Conservation (phyloP, 1,140 invertebrate species). For the Eumaeus atala region DNA sequence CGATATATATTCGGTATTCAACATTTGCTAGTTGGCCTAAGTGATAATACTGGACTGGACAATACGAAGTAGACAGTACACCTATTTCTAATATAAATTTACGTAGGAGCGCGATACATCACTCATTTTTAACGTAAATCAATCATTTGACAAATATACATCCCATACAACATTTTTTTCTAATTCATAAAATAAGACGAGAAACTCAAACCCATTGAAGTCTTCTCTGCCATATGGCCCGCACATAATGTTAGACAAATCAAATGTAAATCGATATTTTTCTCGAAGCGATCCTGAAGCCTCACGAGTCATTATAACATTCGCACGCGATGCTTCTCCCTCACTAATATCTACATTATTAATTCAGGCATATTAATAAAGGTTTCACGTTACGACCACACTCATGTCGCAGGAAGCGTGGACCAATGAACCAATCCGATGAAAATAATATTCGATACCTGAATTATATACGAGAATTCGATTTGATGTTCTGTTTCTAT, state of each 20-base stretch:
- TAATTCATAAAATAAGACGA: no score
- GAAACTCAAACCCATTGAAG: no score
- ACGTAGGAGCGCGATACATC: no score
- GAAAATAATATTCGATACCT: conserved; percentile 62
- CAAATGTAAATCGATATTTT: conserved; percentile 60
- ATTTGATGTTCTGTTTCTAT: not conserved
- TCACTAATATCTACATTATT: conserved; percentile 66
- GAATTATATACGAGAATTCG: conserved; percentile 35
- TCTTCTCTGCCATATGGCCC: no score
- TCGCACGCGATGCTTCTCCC: conserved; percentile 62
- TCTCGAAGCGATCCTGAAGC: conserved; percentile 58
- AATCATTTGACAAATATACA: no score
- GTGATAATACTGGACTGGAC: no score
- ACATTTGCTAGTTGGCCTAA: no score
- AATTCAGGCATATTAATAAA: conserved; percentile 70
- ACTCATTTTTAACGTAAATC: no score
- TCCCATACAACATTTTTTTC: no score
- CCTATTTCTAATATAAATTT: no score
- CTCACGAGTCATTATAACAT: conserved; percentile 50
- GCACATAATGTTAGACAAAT: not conserved
- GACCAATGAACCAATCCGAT: conserved; percentile 55
- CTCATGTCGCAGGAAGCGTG: conserved; percentile 68
- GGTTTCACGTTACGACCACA: conserved; percentile 68
- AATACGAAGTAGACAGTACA: no score
- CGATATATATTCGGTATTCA: no score